Base-by-base conservation (phyloP, 1,140 invertebrate species). In the Anastatus disparis region DNA sequence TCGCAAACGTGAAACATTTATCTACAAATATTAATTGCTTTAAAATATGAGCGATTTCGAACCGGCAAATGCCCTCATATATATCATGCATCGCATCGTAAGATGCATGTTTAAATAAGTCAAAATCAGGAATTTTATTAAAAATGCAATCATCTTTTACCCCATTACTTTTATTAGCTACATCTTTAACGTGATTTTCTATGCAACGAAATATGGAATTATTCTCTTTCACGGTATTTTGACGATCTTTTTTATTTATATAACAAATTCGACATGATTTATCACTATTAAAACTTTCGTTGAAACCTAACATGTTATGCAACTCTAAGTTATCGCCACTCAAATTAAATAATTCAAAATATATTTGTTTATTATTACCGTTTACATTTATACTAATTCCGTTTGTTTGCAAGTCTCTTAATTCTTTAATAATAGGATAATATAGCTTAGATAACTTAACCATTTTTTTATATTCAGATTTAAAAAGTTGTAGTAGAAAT, bases 401-500 rank as follows among this genome's bases (percentile, higher is more conserved):
- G 20, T 75, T 55, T 53, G 53, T 61, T 55, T 67, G 66, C 38
- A 77, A 67, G 17, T 75, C 58, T 1, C 2, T 63, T 10, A 77
- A 48, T 50, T 73, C 68, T 55, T 75, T 53, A 3, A 75, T 55
- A 20, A 73, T 22, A 26, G 66, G 62, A 35, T 40, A 10, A 70
- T 71, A 73, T 20, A 73, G 70, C 48, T 52, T 58, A 27, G 50
- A 42, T 3, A 53, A 64, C n/a, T 35, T 55, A 38, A 64, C 61
- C 56, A 38, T 38, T 65, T 75, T 77, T 31, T 74, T 66, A 73
- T 79, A 73, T 58, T 59, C 15, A 9, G 75, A 62, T 24, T 71
- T 64, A 65, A 74, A 75, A 12, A 82, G n/a, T 68, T 78, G 75
- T 29, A 72, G 68, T 35, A 81, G 17, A 72, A 81, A 79, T 56